A percentile compares a stretch with the other conserved stretches of the same genome.
phyloP scores from a whole-genome alignment of 2,113 vertebrate genomes.

The Rhadina sibilatrix region DNA sequence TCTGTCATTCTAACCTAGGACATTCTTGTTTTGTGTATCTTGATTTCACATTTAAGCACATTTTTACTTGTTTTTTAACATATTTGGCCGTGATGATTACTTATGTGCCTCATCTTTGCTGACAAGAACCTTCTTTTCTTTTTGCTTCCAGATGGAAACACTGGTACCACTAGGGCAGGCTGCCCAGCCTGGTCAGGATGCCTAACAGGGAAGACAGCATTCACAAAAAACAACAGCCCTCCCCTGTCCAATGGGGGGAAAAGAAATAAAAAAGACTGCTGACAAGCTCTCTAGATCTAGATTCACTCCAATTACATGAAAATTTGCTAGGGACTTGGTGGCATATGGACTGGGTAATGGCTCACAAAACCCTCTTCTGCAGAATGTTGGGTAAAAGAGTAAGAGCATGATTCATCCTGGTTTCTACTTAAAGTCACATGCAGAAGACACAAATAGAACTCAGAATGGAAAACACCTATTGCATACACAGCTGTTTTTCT shows the following conservation, averaged over 20 bases:
- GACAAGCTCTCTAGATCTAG: neutral
- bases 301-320: neutral
- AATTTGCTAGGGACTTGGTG: neutral
- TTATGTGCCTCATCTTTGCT: neutral
- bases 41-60: neutral
- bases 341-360: neutral
- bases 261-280: neutral
- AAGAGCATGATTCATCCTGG: slow-evolving; percentile 1
- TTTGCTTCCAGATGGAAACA: slow-evolving; percentile 12
- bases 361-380: neutral
- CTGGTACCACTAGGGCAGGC: neutral
- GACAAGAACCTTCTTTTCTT: neutral
- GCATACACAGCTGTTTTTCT: neutral
- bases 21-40: neutral
- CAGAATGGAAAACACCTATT: slow-evolving; percentile 11
- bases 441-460: slow-evolving; percentile 12
- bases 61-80: neutral
- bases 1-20: neutral
- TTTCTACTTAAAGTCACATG: neutral
- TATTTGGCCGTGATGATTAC: neutral
- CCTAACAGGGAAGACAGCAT: neutral
- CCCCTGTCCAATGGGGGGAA: accelerated
- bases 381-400: neutral
- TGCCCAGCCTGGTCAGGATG: neutral
- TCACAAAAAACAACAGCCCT: neutral